A percentile compares a stretch with the other conserved stretches of the same genome.
phyloP scores from a whole-genome alignment of 2,888 invertebrate genomes.

The Meteorus colon region DNA sequence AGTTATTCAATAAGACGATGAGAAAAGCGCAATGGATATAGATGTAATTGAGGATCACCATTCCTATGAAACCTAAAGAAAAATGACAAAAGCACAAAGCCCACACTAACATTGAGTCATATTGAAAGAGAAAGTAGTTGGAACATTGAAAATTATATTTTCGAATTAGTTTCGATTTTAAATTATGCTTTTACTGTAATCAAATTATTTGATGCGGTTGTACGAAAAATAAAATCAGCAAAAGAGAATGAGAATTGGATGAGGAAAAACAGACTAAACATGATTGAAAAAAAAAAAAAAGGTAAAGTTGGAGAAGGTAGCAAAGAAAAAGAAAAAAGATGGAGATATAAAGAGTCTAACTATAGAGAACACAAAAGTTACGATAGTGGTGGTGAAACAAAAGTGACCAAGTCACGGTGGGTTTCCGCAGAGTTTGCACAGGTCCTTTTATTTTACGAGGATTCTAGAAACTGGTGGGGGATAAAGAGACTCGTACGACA shows the following conservation, averaged over 20 bases:
- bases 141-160: background rate
- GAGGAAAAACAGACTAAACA: background rate
- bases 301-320: background rate
- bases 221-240: background rate
- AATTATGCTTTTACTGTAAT: background rate
- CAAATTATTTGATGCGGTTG: background rate
- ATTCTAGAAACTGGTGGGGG: constrained; percentile 3
- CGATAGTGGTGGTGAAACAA: constrained; percentile 27
- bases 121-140: background rate
- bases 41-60: background rate
- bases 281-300: background rate
- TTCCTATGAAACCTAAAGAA: background rate
- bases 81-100: background rate
- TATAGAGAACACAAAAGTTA: constrained; percentile 7
- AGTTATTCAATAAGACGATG: constrained; percentile 18
- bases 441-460: constrained; percentile 30
- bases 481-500: constrained; percentile 22
- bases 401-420: constrained; percentile 29
- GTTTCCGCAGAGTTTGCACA: constrained; percentile 29
- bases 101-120: background rate
- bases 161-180: background rate
- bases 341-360: background rate
- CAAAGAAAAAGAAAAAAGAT: background rate
- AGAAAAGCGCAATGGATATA: background rate
- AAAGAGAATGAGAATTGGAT: background rate